phyloP scores from a whole-genome alignment of 2,888 invertebrate species.

The Drosophila rubida region DNA sequence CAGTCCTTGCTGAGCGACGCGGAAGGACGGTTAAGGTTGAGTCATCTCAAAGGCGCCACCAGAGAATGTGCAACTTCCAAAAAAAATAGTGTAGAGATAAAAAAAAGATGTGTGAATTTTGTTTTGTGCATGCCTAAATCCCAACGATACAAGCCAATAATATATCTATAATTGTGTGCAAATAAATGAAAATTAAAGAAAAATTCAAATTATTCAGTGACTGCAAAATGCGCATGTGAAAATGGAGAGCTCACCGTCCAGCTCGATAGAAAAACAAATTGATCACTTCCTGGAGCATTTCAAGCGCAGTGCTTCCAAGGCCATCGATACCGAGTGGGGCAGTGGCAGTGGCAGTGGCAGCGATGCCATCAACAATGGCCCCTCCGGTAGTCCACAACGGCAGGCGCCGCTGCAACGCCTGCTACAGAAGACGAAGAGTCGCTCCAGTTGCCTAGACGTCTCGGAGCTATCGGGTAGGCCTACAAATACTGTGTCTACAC shows the following conservation, averaged over 20 bases:
- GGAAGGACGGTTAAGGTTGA: conserved; percentile 60
- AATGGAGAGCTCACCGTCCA: conserved; percentile 86
- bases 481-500: not conserved
- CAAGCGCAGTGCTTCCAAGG: conserved; percentile 91
- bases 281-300: conserved; percentile 94
- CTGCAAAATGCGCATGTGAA: conserved; percentile 39
- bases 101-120: conserved; percentile 13
- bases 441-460: conserved; percentile 82
- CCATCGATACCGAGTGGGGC: conserved; percentile 87
- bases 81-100: conserved; percentile 48
- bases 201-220: conserved; percentile 4
- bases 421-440: conserved; percentile 77
- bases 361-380: conserved; percentile 36
- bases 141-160: not conserved
- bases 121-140: conserved; percentile 5
- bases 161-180: not conserved
- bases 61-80: conserved; percentile 27
- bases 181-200: not conserved
- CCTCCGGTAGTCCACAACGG: conserved; percentile 46
- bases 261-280: conserved; percentile 92
- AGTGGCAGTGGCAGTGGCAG: conserved; percentile 34
- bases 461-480: conserved; percentile 78
- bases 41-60: conserved; percentile 30
- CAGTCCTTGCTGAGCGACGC: conserved; percentile 51
- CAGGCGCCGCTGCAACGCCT: conserved; percentile 49